Evolutionary conservation across 2,113 vertebrate species (phyloP).

Genomic region (Oreochromis niloticus): DNA sequence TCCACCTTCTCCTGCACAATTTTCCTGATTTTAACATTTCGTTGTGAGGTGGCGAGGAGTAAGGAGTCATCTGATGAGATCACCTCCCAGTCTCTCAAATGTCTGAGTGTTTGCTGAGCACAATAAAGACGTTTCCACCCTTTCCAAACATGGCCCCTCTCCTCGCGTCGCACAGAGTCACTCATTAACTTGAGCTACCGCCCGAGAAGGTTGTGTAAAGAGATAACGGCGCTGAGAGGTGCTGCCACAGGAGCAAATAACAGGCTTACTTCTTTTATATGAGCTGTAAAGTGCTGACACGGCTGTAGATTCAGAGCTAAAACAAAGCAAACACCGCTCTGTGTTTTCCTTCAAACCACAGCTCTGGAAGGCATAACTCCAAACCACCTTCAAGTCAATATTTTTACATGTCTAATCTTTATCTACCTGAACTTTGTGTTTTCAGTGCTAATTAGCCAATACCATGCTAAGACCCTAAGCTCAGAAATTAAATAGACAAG

Average conservation of each 20-base stretch:
- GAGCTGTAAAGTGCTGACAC: not conserved
- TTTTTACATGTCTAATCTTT: not conserved
- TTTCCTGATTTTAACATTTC: not conserved
- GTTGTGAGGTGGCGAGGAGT: not conserved
- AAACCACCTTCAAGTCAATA: not conserved
- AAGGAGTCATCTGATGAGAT: not conserved
- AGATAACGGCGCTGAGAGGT: not conserved
- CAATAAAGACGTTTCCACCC: slow-evolving; percentile 6
- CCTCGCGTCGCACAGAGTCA: not conserved
- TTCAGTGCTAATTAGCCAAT: not conserved
- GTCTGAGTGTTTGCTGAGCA: slow-evolving; percentile 33
- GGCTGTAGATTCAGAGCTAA: not conserved
- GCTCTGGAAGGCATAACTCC: not conserved
- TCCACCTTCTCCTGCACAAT: not conserved
- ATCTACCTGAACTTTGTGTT: not conserved
- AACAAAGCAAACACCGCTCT: not conserved
- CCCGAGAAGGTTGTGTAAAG: not conserved
- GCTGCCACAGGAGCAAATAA: not conserved
- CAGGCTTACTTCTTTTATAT: not conserved
- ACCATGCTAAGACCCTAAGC: not conserved
- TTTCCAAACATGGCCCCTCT: slow-evolving; percentile 36
- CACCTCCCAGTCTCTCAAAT: not conserved
- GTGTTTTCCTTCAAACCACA: not conserved
- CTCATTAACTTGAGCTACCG: slow-evolving; percentile 43
- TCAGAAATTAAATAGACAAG: not conserved